Percentiles rank a stretch among this genome's conserved stretches.
phyloP scores from a whole-genome alignment of 1,140 invertebrate species.

The Acromyrmex echinatior region DNA sequence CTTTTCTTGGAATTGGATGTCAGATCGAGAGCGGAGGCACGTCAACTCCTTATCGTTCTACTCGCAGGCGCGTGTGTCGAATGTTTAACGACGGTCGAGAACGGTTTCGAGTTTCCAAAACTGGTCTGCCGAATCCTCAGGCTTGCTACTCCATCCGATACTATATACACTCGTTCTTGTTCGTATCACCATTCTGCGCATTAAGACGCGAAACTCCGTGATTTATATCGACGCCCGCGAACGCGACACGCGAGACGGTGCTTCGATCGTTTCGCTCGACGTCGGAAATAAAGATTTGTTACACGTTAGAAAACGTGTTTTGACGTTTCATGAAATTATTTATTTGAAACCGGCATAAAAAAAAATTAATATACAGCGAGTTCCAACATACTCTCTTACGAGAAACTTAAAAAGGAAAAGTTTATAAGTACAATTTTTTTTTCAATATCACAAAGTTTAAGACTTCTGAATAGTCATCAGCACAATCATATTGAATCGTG shows the following conservation, averaged over 20 bases:
- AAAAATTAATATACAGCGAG: neutral
- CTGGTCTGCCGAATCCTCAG: conserved; percentile 44
- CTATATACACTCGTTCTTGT: neutral
- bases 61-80: conserved; percentile 80
- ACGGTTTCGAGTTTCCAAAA: conserved; percentile 62
- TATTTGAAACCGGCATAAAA: conserved; percentile 3
- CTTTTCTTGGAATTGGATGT: conserved; percentile 83
- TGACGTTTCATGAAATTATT: conserved; percentile 22
- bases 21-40: conserved; percentile 78
- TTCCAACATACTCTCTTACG: too few relatives aligned
- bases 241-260: conserved; percentile 47
- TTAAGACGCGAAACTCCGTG: conserved; percentile 28
- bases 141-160: neutral
- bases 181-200: conserved; percentile 13
- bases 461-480: too few relatives aligned
- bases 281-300: conserved; percentile 46
- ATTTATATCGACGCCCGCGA: conserved; percentile 48
- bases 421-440: neutral
- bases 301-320: conserved; percentile 33
- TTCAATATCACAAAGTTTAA: neutral
- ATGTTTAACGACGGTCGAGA: conserved; percentile 78
- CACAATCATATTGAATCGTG: too few relatives aligned
- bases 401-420: neutral
- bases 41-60: conserved; percentile 81
- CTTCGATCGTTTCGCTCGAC: conserved; percentile 19